Evolutionary conservation across 2,888 invertebrate species (phyloP).

Genomic region (Chymomyza caudatula): DNA sequence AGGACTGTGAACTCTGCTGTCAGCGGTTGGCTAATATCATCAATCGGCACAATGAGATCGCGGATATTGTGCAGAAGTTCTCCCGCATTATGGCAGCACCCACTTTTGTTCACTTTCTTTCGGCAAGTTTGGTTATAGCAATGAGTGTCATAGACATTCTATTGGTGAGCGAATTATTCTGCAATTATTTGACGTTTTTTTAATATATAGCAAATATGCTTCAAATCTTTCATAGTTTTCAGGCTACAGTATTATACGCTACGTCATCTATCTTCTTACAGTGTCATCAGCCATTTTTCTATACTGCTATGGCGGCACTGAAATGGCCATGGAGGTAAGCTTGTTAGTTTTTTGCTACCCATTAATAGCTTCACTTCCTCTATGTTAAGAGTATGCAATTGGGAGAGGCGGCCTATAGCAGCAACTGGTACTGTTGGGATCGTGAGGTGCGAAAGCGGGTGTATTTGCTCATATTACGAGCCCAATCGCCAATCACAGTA

Average conservation of each 20-base stretch:
- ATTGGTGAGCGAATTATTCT: neutral
- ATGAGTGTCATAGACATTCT: neutral
- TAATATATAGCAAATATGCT: neutral
- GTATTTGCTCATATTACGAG: neutral
- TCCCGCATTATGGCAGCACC: neutral
- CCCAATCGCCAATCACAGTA: neutral
- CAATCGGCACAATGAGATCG: neutral
- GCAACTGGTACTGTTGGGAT: neutral
- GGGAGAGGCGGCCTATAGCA: neutral
- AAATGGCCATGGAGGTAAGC: neutral
- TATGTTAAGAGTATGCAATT: neutral
- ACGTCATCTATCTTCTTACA: neutral
- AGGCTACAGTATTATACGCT: neutral
- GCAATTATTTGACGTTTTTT: neutral
- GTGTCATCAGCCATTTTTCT: neutral
- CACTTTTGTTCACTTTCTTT: constrained; percentile 1
- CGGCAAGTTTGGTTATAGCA: neutral
- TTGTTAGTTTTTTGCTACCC: neutral
- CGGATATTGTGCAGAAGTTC: constrained; percentile 1
- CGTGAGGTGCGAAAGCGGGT: neutral
- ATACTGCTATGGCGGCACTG: neutral
- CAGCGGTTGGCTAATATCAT: neutral
- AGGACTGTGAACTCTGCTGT: neutral
- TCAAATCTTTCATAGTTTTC: neutral
- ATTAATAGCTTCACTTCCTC: neutral